phyloP scores from a whole-genome alignment of 2,113 vertebrate genomes.

The Psammodynastes pulverulentus region DNA sequence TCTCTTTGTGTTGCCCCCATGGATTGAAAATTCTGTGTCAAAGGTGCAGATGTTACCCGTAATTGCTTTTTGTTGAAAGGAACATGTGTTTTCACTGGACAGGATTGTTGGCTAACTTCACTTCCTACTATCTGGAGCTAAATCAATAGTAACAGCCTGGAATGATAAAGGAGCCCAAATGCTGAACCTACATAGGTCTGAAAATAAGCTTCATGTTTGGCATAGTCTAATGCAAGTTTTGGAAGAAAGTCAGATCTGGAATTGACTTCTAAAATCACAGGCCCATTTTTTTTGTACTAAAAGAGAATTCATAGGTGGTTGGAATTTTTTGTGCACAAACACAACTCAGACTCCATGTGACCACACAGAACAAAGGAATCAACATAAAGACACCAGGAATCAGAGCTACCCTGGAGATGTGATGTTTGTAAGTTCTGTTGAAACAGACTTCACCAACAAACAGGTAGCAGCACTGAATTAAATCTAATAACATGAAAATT shows the following conservation, averaged over 20 bases:
- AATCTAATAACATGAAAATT: background rate
- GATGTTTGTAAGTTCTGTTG: background rate
- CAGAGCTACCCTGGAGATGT: background rate
- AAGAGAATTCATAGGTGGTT: background rate
- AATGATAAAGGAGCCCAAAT: background rate
- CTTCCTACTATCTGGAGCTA: background rate
- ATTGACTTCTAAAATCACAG: background rate
- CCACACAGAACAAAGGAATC: background rate
- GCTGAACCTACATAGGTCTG: background rate
- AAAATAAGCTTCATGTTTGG: background rate
- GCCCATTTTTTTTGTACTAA: background rate
- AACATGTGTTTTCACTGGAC: background rate
- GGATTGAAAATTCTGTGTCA: background rate
- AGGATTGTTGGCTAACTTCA: background rate
- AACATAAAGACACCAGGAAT: background rate
- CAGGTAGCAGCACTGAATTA: background rate
- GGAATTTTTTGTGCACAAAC: background rate
- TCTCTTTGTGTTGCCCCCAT: background rate
- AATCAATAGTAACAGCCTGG: background rate
- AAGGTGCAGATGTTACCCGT: background rate
- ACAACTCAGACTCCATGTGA: background rate
- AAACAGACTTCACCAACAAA: background rate
- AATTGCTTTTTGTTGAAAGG: background rate
- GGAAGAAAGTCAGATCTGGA: background rate
- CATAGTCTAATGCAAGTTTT: background rate